Conservation (phyloP, 2,113 vertebrate genomes). For the Halcyon senegalensis region DNA sequence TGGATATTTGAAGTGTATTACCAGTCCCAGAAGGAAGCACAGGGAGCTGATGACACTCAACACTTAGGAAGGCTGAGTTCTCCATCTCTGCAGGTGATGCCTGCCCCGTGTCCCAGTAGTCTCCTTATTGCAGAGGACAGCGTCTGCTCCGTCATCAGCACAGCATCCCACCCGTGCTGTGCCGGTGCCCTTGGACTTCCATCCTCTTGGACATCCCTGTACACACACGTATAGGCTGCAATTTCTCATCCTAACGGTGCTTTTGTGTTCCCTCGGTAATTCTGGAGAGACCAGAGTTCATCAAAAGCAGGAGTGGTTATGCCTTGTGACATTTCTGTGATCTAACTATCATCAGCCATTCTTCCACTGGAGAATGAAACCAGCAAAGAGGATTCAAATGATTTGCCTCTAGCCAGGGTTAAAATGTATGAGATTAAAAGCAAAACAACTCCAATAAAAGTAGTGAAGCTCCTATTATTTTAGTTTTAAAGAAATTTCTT, state of each 20-base stretch:
- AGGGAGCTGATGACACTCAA: neutral
- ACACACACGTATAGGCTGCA: neutral
- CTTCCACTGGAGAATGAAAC: neutral
- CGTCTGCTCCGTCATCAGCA: neutral
- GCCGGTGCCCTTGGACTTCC: neutral
- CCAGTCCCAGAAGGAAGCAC: neutral
- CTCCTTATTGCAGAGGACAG: neutral
- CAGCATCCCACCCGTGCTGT: neutral
- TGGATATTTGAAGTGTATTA: neutral
- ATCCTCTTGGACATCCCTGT: neutral
- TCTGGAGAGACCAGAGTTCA: neutral
- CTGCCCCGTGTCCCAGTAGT: neutral
- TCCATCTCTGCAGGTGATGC: neutral
- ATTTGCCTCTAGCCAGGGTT: neutral
- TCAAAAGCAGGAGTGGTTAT: neutral
- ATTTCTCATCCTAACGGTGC: neutral
- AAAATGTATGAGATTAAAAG: neutral
- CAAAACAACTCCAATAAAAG: neutral
- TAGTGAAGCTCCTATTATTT: neutral
- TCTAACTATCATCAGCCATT: neutral
- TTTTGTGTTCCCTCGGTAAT: neutral
- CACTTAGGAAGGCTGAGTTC: rapidly evolving
- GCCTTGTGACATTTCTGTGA: neutral
- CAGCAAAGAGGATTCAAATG: neutral
- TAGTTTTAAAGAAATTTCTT: neutral